Evolutionary conservation across 2,797 vertebrate species (phyloP).

Genomic region (Rhinatrema bivittatum): DNA sequence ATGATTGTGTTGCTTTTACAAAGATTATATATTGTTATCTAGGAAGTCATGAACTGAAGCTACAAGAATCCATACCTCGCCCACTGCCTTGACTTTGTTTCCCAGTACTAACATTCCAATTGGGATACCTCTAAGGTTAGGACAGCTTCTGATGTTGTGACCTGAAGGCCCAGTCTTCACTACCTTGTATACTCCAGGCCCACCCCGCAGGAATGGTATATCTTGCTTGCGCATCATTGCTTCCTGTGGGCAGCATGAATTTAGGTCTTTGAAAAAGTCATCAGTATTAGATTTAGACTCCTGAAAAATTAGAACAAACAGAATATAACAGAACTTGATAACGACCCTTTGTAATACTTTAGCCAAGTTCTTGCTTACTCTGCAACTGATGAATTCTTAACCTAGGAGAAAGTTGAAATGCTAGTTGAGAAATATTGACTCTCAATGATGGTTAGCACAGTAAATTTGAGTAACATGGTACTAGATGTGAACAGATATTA

Average conservation of each 20-base stretch:
- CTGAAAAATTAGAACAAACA: slow-evolving; percentile 71
- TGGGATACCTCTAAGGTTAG: slow-evolving; percentile 99
- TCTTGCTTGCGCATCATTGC: slow-evolving; percentile 82
- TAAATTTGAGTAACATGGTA: too few relatives aligned
- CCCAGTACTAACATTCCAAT: slow-evolving; percentile 99
- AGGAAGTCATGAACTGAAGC: slow-evolving; percentile 73
- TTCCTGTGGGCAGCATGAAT: slow-evolving; percentile 85
- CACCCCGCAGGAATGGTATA: slow-evolving; percentile 83
- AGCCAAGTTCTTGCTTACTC: slow-evolving; percentile 1
- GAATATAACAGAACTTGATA: slow-evolving; percentile 41
- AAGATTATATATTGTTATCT: slow-evolving; percentile 48
- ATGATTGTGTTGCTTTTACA: slow-evolving; percentile 35
- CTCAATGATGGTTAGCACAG: too few relatives aligned
- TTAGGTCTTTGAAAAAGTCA: slow-evolving; percentile 92
- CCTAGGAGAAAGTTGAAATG: too few relatives aligned
- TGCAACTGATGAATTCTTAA: slow-evolving; percentile 15
- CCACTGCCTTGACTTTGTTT: slow-evolving; percentile 99
- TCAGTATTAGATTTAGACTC: slow-evolving; percentile 87
- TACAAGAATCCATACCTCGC: slow-evolving; percentile 94
- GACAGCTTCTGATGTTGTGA: slow-evolving; percentile 99
- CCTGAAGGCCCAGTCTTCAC: slow-evolving; percentile 99
- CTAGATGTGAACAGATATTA: too few relatives aligned
- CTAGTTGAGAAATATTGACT: too few relatives aligned
- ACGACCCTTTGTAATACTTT: slow-evolving; percentile 16
- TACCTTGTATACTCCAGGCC: slow-evolving; percentile 99